phyloP scores from a whole-genome alignment of 2,888 invertebrate species.

The Lysandra bellargus region DNA sequence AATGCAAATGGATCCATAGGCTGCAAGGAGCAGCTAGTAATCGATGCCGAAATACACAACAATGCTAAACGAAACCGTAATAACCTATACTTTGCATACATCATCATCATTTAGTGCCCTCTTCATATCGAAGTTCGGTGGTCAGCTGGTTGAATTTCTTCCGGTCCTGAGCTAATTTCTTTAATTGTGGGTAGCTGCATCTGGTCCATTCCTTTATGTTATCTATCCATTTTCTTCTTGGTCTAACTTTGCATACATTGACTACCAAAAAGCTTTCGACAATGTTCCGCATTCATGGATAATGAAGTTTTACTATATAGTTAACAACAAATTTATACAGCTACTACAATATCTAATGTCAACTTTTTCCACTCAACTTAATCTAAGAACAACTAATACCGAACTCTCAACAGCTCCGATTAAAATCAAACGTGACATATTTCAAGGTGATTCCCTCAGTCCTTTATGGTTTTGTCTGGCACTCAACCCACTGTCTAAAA shows the following conservation, averaged over 20 bases:
- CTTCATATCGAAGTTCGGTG: too few relatives aligned
- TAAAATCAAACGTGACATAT: background rate
- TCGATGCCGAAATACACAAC: slow-evolving; percentile 33
- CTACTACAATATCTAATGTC: slow-evolving; percentile 25
- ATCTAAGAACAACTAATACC: too few relatives aligned
- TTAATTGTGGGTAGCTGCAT: too few relatives aligned
- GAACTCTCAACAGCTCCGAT: too few relatives aligned
- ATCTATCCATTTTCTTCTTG: too few relatives aligned
- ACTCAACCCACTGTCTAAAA: background rate
- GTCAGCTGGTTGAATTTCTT: too few relatives aligned
- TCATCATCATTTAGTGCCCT: too few relatives aligned
- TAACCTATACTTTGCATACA: slow-evolving; percentile 33
- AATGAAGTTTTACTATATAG: slow-evolving; percentile 13
- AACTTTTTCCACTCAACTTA: slow-evolving; percentile 13
- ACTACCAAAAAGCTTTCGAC: background rate
- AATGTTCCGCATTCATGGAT: too few relatives aligned
- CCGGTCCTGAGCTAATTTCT: too few relatives aligned
- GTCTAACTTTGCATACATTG: background rate
- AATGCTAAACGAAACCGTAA: slow-evolving; percentile 32
- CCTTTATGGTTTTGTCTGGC: too few relatives aligned
- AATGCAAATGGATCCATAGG: slow-evolving; percentile 32
- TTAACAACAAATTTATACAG: slow-evolving; percentile 13
- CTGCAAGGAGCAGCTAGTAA: slow-evolving; percentile 37
- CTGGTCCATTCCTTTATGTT: too few relatives aligned
- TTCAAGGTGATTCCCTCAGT: background rate